Evolutionary conservation across 2,113 vertebrate genomes (phyloP).

Genomic region (Otis tarda): DNA sequence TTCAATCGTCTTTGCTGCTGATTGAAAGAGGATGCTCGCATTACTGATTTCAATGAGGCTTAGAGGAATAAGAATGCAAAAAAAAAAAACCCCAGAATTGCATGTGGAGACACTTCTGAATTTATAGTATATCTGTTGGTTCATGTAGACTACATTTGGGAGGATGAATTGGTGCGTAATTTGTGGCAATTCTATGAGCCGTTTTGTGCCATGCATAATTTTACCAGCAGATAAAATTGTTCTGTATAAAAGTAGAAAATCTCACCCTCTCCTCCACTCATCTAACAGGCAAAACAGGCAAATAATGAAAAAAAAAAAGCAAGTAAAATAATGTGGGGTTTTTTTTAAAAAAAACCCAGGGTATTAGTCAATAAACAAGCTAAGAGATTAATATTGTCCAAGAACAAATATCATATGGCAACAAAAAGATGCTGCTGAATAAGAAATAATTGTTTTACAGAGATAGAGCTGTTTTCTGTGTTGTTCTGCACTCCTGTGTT

Average conservation of each 20-base stretch:
- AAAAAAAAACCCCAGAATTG: not conserved
- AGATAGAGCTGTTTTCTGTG: not conserved
- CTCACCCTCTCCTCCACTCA: fast-evolving
- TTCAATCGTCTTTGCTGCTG: not conserved
- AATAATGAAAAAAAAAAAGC: not conserved
- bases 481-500: not conserved
- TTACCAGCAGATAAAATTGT: not conserved
- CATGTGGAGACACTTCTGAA: not conserved
- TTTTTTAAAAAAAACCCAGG: not conserved
- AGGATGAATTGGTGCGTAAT: not conserved
- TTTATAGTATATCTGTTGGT: not conserved
- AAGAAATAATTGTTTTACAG: not conserved
- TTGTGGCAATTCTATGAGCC: not conserved
- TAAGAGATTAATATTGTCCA: not conserved
- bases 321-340: not conserved
- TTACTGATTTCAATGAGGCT: not conserved
- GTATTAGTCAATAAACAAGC: not conserved
- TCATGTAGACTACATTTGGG: not conserved
- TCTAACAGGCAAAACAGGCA: not conserved
- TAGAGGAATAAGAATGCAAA: not conserved
- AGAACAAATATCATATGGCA: not conserved
- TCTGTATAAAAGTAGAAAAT: not conserved
- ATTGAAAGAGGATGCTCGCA: not conserved
- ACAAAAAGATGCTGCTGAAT: not conserved
- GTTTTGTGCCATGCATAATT: not conserved